A percentile compares a stretch with the other conserved stretches of the same genome.
Evolutionary conservation across 2,888 invertebrate genomes (phyloP).

Genomic region (Mimumesa dahlbomi): DNA sequence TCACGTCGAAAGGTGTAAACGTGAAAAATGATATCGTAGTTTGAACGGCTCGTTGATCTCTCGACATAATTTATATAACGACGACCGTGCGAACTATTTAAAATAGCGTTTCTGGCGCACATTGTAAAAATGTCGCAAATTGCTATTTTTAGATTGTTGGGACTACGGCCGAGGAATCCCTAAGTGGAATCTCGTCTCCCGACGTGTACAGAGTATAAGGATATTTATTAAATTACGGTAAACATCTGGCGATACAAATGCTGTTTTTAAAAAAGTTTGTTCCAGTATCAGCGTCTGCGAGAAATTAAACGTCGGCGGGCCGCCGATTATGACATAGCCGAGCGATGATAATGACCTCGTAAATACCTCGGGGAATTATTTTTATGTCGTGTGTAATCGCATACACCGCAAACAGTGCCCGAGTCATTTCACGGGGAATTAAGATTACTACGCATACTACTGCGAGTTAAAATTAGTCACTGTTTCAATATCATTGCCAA

Average conservation of each 20-base stretch:
- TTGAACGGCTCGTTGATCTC: background rate
- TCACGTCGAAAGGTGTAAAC: too few relatives aligned
- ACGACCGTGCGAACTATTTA: slow-evolving; percentile 9
- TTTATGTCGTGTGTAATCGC: too few relatives aligned
- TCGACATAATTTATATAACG: slow-evolving; percentile 2
- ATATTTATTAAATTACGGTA: background rate
- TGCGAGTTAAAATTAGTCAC: background rate
- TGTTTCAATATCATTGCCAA: background rate
- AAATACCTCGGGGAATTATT: too few relatives aligned
- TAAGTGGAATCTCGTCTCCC: slow-evolving; percentile 10
- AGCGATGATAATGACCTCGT: too few relatives aligned
- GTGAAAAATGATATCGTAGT: background rate
- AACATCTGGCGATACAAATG: background rate
- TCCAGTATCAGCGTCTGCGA: too few relatives aligned
- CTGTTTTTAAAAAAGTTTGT: background rate
- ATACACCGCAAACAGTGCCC: too few relatives aligned
- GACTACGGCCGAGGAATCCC: background rate
- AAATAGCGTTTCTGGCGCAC: slow-evolving; percentile 27
- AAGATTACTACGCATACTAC: too few relatives aligned
- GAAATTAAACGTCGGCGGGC: too few relatives aligned
- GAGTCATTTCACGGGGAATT: too few relatives aligned
- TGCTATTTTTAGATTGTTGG: slow-evolving; percentile 25
- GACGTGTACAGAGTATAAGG: background rate
- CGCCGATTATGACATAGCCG: too few relatives aligned
- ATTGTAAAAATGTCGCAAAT: slow-evolving; percentile 43